Evolutionary conservation across 2,797 vertebrate genomes (phyloP).

Genomic region (Hippocampus kuda): DNA sequence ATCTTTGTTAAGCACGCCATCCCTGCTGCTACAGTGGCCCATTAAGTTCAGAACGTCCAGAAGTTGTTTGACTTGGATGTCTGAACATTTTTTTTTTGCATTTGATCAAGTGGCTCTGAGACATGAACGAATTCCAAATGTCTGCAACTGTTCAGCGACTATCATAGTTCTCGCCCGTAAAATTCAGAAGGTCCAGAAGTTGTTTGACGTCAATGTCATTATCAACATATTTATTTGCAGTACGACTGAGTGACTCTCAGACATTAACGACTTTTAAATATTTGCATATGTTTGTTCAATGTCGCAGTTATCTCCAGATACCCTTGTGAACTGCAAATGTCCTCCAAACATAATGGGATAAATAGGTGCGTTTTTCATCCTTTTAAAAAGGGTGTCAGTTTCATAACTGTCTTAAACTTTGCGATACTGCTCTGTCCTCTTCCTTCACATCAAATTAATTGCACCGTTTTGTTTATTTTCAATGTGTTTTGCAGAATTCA

Average conservation of each 20-base stretch:
- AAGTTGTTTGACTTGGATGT: not conserved
- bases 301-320: not conserved
- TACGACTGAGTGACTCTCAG: not conserved
- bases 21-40: not conserved
- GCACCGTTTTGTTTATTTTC: not conserved
- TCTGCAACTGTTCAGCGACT: not conserved
- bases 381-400: not conserved
- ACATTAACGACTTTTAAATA: not conserved
- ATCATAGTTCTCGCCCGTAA: not conserved
- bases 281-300: not conserved
- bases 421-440: not conserved
- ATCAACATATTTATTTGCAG: not conserved
- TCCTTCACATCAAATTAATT: not conserved
- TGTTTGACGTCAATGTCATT: not conserved
- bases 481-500: conserved; percentile 37
- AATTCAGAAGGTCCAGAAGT: too few relatives aligned
- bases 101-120: not conserved
- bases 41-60: not conserved
- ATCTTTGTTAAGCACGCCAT: not conserved
- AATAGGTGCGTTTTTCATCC: not conserved
- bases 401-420: not conserved
- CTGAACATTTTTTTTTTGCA: not conserved
- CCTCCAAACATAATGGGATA: not conserved
- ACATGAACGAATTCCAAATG: not conserved
- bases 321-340: not conserved